Evolutionary conservation across 2,113 vertebrate genomes (phyloP).

Genomic region (Myrmophylax atrothorax): DNA sequence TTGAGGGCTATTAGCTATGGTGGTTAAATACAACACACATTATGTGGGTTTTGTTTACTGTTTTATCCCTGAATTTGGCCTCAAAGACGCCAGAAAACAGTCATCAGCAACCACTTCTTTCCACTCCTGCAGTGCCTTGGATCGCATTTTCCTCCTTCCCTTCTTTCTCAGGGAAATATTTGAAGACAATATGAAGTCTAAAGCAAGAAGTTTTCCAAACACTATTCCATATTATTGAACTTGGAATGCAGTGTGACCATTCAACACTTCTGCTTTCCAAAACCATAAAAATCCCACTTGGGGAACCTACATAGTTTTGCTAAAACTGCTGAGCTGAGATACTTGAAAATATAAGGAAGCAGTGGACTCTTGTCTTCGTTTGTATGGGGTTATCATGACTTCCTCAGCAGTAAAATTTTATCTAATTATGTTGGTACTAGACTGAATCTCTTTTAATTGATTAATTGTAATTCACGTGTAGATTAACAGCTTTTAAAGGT

Average conservation of each 20-base stretch:
- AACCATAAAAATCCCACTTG: background rate
- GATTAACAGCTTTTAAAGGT: constrained; percentile 71
- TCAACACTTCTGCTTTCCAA: background rate
- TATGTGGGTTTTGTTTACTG: constrained; percentile 67
- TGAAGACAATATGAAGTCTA: background rate
- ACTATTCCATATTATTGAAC: background rate
- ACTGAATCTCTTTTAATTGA: constrained; percentile 69
- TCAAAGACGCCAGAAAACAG: constrained; percentile 52
- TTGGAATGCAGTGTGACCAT: background rate
- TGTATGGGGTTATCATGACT: constrained; percentile 17
- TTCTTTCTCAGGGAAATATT: background rate
- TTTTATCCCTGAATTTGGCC: constrained; percentile 60
- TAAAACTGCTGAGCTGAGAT: background rate
- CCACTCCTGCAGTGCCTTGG: constrained; percentile 32
- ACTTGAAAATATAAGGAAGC: background rate
- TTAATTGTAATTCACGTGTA: constrained; percentile 68
- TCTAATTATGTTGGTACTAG: constrained; percentile 74
- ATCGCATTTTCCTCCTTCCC: background rate
- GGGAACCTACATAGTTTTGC: background rate
- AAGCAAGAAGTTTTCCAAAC: background rate
- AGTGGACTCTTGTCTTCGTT: constrained; percentile 36
- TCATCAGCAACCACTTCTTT: constrained; percentile 50
- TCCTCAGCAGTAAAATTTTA: constrained; percentile 54
- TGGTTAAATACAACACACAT: constrained; percentile 72
- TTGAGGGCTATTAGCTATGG: constrained; percentile 72